phyloP scores from a whole-genome alignment of 2,113 vertebrate genomes.

The Ciconia boyciana region DNA sequence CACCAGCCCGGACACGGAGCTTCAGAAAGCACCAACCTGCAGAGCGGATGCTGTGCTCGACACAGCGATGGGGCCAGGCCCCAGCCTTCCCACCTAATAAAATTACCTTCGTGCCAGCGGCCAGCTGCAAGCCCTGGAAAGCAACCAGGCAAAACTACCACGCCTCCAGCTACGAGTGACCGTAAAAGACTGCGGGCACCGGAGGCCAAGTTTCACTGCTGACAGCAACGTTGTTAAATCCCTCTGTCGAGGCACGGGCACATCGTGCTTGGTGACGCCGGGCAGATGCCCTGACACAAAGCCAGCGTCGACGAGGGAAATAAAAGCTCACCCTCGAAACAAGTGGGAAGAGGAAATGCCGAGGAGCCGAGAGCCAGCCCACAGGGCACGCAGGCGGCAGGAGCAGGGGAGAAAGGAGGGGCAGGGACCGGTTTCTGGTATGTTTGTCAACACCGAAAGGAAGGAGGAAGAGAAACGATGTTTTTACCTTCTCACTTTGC shows the following conservation, averaged over 20 bases:
- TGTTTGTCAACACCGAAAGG: not conserved
- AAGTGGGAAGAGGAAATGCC: not conserved
- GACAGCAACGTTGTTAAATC: too few relatives aligned
- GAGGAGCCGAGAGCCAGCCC: fast-evolving
- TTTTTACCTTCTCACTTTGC: not conserved
- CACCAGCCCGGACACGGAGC: not conserved
- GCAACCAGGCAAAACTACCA: not conserved
- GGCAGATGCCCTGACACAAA: not conserved
- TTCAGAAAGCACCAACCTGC: not conserved
- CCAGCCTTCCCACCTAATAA: not conserved
- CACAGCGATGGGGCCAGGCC: fast-evolving
- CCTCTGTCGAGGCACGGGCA: fast-evolving
- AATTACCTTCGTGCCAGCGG: not conserved
- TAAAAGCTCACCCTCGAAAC: not conserved
- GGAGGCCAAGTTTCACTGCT: not conserved
- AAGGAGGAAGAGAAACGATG: not conserved
- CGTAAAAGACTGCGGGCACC: fast-evolving
- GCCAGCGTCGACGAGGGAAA: fast-evolving
- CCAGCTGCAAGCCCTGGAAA: not conserved
- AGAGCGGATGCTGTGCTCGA: not conserved
- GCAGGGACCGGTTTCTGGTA: fast-evolving
- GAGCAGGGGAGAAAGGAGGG: not conserved
- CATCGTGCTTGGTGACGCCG: fast-evolving
- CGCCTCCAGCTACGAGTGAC: not conserved
- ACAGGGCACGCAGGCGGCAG: fast-evolving